Evolutionary conservation across 2,888 invertebrate species (phyloP).

Genomic region (Meteorus colon): DNA sequence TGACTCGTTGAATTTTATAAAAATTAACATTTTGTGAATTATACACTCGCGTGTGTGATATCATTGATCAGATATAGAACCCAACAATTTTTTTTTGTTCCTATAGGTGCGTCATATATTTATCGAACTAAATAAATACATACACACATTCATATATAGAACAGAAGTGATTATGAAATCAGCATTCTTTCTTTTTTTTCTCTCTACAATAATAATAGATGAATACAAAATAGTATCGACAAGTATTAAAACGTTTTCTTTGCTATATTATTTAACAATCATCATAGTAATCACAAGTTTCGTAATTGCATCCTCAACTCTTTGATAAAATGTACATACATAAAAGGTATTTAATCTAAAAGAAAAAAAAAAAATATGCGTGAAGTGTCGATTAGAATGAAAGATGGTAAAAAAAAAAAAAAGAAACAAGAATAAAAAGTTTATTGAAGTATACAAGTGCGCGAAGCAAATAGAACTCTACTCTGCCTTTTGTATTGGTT

Average conservation of each 20-base stretch:
- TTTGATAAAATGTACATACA: neutral
- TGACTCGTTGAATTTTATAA: conserved; percentile 19
- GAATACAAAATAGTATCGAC: neutral
- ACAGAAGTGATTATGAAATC: neutral
- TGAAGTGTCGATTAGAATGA: neutral
- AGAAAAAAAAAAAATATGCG: neutral
- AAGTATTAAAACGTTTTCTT: neutral
- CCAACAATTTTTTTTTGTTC: conserved; percentile 3
- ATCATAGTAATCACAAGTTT: neutral
- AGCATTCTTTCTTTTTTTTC: neutral
- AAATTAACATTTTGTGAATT: conserved; percentile 8
- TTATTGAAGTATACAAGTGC: conserved; percentile 17
- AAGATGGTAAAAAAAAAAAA: neutral
- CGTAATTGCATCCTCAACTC: neutral
- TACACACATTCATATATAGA: neutral
- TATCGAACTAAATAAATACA: neutral
- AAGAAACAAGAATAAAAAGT: neutral
- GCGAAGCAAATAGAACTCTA: conserved; percentile 21
- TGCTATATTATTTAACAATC: neutral
- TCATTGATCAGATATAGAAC: conserved; percentile 5
- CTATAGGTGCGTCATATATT: conserved; percentile 10
- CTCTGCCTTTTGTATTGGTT: conserved; percentile 39
- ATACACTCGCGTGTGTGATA: conserved; percentile 7
- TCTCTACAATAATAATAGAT: neutral
- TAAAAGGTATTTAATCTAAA: neutral